phyloP scores from a whole-genome alignment of 2,113 vertebrate genomes.

The Oriolus oriolus region DNA sequence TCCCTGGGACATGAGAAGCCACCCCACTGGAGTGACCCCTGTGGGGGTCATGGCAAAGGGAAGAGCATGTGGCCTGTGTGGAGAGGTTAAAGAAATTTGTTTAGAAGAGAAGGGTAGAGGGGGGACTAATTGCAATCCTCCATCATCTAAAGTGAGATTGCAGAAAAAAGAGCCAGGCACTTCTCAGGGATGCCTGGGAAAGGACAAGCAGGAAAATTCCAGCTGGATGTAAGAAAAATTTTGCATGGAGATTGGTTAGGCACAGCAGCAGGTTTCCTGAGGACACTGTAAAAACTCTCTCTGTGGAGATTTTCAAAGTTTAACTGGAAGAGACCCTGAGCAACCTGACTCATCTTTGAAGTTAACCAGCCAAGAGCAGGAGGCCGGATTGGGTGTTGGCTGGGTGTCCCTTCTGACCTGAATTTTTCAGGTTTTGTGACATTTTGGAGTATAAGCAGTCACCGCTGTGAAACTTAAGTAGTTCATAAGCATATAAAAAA shows the following conservation, averaged over 20 bases:
- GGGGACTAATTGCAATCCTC: neutral
- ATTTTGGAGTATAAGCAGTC: neutral
- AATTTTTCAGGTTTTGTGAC: neutral
- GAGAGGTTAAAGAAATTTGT: neutral
- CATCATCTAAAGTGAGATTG: neutral
- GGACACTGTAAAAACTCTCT: neutral
- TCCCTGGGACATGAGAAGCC: neutral
- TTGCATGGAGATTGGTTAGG: neutral
- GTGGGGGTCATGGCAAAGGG: fast-evolving
- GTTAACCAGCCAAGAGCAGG: neutral
- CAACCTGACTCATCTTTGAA: neutral
- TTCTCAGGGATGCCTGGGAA: neutral
- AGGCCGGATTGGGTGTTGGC: neutral
- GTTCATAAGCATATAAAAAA: neutral
- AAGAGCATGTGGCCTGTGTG: neutral
- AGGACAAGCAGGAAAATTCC: neutral
- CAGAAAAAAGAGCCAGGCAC: neutral
- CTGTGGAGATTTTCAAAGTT: neutral
- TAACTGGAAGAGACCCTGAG: neutral
- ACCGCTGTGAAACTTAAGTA: neutral
- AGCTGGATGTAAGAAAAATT: neutral
- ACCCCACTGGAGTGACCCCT: fast-evolving
- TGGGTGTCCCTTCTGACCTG: neutral
- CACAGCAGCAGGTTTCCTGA: neutral
- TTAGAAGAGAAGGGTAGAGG: neutral